Evolutionary conservation across 2,888 invertebrate species (phyloP).

Genomic region (Mythimna ferrago): DNA sequence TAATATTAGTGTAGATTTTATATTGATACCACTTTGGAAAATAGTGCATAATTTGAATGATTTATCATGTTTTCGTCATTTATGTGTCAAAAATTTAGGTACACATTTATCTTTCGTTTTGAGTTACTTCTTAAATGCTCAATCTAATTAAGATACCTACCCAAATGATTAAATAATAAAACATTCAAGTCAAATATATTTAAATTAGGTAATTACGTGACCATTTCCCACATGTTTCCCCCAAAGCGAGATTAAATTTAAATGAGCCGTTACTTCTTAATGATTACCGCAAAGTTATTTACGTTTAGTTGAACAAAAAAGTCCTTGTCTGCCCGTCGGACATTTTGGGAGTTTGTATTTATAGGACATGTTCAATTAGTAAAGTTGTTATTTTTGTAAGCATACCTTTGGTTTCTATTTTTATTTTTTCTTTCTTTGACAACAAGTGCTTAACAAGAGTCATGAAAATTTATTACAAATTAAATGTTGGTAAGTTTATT

Average conservation of each 20-base stretch:
- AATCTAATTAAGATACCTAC: constrained; percentile 12
- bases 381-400: constrained; percentile 1
- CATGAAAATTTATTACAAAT: no score
- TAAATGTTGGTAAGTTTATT: no score
- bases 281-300: constrained; percentile 61
- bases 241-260: constrained; percentile 62
- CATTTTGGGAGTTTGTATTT: constrained; percentile 38
- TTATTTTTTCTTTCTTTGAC: not conserved
- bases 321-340: constrained; percentile 5
- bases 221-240: constrained; percentile 47
- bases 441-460: not conserved
- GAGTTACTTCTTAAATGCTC: not conserved
- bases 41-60: no score
- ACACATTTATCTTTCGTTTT: no score
- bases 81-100: no score
- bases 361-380: constrained; percentile 39
- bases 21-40: no score
- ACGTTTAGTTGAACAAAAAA: constrained; percentile 56
- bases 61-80: no score
- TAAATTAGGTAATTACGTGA: constrained; percentile 38
- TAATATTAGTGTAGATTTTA: no score
- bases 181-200: constrained; percentile 38
- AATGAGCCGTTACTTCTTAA: constrained; percentile 60
- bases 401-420: not conserved
- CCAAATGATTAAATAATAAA: constrained; percentile 25